Evolutionary conservation across 2,888 invertebrate species (phyloP), one percentile per base, ranked within the genome.

Genomic region (Ormyrus pomaceus): DNA sequence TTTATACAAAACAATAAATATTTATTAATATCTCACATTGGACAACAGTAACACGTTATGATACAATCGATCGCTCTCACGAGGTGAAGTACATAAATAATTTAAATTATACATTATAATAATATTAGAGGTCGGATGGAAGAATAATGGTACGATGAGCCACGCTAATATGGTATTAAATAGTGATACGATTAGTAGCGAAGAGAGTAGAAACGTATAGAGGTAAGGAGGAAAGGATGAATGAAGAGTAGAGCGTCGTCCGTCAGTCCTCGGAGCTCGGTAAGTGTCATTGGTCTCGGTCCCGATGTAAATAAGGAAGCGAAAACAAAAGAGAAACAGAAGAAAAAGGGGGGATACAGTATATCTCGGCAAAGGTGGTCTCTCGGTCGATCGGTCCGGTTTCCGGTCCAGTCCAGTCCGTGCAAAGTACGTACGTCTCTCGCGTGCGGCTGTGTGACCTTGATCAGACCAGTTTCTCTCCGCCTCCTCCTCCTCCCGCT

Each of bases 1-100:
- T 79, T 83, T 84, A 83, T 82, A 85, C 82, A 87, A 86, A 86
- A 87, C 85, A 88, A 88, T 88, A 88, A 88, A 88, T 88, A 88
- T 88, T 89, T 89, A 88, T 88, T 34, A 34, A 34, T 34, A 34
- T 88, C 84, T 86, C 85, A 87, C 85, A 88, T 86, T 82, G 84
- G 81, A 83, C 84, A 82, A 82, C 78, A 82, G 82, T 78, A 80
- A 85, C 82, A 84, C 84, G 78, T 84, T 84, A 86, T 85, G 78
- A 84, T 86, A 87, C 84, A 87, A 75, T 82, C 72, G 70, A 83
- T 81, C 69, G 64, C 76, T 71, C 72, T 70, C 62, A 46, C 77
- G 58, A 19, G 58, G 10, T 50, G 62, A 61, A 61, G 68, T 59
- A 74, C 50, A 68, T 80, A 75, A 77, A 82, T 78, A 80, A 77